phyloP scores from a whole-genome alignment of 2,888 invertebrate genomes.

The Tetranychus truncatus region DNA sequence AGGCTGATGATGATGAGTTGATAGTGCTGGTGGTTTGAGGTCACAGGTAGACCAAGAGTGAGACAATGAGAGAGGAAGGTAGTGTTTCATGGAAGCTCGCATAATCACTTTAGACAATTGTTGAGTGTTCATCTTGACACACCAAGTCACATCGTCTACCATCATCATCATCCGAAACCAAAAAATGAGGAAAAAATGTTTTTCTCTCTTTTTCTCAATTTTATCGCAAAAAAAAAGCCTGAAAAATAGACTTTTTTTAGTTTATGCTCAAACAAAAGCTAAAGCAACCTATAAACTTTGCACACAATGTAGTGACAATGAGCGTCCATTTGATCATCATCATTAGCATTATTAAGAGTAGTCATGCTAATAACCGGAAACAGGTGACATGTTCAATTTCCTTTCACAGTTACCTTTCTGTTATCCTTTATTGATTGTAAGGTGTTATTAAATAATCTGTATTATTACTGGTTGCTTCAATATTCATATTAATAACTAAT shows the following conservation, averaged over 20 bases:
- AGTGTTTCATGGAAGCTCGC: neutral
- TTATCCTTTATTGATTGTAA: neutral
- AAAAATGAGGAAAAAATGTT: too few species aligned
- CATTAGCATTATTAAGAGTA: neutral
- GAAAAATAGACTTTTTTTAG: too few species aligned
- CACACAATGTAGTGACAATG: too few species aligned
- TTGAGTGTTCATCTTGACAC: neutral
- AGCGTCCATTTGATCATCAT: neutral
- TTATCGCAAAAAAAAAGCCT: too few species aligned
- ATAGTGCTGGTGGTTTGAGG: neutral
- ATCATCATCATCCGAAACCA: neutral
- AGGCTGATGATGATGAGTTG: neutral
- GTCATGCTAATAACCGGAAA: conserved; percentile 5
- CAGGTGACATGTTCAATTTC: neutral
- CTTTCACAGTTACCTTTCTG: neutral
- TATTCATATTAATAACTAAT: neutral
- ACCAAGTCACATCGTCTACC: neutral
- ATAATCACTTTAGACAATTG: neutral
- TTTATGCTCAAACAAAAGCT: too few species aligned
- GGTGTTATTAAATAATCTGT: neutral
- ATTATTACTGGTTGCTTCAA: neutral
- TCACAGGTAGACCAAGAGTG: conserved; percentile 3
- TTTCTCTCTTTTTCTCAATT: too few species aligned
- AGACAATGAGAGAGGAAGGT: conserved; percentile 3
- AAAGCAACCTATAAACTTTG: too few species aligned